Conservation (phyloP, 2,113 vertebrate genomes). For the Columbina picui region DNA sequence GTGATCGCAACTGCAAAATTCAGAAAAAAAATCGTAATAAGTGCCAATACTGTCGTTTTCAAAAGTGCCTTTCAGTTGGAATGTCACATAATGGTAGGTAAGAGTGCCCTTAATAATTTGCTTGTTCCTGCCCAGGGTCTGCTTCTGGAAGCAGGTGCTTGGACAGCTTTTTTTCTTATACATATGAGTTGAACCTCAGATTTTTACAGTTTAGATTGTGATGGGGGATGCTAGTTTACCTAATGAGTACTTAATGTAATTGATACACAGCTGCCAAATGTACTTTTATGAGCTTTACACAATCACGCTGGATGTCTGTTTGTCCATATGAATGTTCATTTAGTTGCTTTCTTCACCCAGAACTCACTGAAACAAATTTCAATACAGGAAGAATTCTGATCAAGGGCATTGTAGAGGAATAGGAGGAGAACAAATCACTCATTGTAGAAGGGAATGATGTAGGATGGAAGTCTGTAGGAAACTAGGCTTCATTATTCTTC, state of each 20-base stretch:
- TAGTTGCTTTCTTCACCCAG: not conserved
- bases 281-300: not conserved
- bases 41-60: conserved; percentile 98
- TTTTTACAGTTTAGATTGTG: accelerated
- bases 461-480: conserved; percentile 8
- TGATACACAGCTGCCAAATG: not conserved
- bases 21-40: conserved; percentile 99
- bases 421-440: conserved; percentile 2
- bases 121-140: not conserved
- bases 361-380: not conserved
- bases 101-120: conserved; percentile 35
- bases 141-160: not conserved
- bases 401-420: not conserved
- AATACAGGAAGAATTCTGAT: not conserved
- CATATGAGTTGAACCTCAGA: not conserved
- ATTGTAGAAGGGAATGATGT: not conserved
- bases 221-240: not conserved
- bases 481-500: not conserved
- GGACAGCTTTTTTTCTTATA: not conserved
- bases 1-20: conserved; percentile 94
- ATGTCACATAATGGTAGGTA: conserved; percentile 99
- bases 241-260: not conserved
- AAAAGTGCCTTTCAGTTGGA: conserved; percentile 97
- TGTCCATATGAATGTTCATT: not conserved
- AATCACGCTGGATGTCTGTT: not conserved